phyloP scores from a whole-genome alignment of 2,888 invertebrate genomes.

The Drosophila pegasa region DNA sequence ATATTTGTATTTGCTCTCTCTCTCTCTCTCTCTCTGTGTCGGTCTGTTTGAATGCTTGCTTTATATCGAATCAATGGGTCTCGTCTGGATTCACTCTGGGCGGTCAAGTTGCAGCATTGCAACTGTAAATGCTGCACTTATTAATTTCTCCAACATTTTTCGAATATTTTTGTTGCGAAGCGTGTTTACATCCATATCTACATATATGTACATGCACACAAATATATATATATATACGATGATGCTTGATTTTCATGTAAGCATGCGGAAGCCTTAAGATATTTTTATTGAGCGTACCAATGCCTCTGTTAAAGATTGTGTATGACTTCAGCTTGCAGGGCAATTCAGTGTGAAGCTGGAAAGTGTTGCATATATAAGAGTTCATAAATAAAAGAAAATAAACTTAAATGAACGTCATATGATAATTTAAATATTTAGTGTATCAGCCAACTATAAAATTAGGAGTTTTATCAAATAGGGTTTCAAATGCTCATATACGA shows the following conservation, averaged over 20 bases:
- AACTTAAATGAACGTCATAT: background rate
- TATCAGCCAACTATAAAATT: too few species aligned
- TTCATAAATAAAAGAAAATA: too few species aligned
- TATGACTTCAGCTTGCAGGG: background rate
- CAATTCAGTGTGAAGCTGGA: background rate
- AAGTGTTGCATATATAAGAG: background rate
- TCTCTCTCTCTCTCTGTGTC: background rate
- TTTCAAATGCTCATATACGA: background rate
- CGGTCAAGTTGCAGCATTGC: slow-evolving; percentile 42
- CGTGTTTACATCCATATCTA: background rate
- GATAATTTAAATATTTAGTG: too few species aligned
- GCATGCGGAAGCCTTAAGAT: slow-evolving; percentile 45
- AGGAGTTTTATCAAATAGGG: too few species aligned
- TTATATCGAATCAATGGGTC: slow-evolving; percentile 56
- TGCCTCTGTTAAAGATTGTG: background rate
- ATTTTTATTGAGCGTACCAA: slow-evolving; percentile 25
- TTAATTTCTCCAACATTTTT: slow-evolving; percentile 51
- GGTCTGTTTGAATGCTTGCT: slow-evolving; percentile 48
- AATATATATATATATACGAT: background rate
- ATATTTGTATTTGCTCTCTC: background rate
- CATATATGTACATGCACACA: too few species aligned
- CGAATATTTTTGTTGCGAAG: slow-evolving; percentile 32
- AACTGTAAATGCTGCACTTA: slow-evolving; percentile 49
- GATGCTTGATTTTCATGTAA: slow-evolving; percentile 17
- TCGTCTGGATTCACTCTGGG: slow-evolving; percentile 30